Conservation (phyloP, 2,888 invertebrate genomes). For the Pecten maximus region DNA sequence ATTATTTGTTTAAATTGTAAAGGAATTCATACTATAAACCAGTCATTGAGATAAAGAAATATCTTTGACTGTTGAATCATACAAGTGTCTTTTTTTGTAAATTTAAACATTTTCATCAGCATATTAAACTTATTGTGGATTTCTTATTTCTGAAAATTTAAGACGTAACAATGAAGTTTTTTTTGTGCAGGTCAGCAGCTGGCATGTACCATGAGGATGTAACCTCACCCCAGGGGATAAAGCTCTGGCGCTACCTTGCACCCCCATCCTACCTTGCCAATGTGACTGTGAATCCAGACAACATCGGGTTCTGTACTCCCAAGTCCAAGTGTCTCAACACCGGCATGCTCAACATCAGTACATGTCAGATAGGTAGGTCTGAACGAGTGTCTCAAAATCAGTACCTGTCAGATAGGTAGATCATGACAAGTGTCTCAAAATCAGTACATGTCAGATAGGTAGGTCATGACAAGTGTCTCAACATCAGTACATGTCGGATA, state of each 20-base stretch:
- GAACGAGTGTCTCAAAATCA: background rate
- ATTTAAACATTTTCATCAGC: no score
- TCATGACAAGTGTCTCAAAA: no score
- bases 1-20: no score
- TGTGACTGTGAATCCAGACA: constrained; percentile 75
- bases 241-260: constrained; percentile 72
- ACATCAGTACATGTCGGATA: no score
- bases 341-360: constrained; percentile 76
- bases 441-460: no score
- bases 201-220: constrained; percentile 68
- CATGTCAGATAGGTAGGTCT: constrained; percentile 64
- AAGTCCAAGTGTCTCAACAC: constrained; percentile 71
- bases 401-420: background rate
- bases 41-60: no score
- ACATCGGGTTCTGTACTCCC: constrained; percentile 80
- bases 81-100: no score
- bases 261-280: constrained; percentile 67
- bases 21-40: no score
- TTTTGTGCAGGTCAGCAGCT: constrained; percentile 71
- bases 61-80: no score
- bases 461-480: no score
- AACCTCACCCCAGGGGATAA: constrained; percentile 68
- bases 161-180: background rate
- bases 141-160: no score
- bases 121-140: no score